These are phyloP conservation scores for Papilio glaucus DNA, from an alignment of 1,140 invertebrate genomes.

Conservation along the genomic window DNA sequence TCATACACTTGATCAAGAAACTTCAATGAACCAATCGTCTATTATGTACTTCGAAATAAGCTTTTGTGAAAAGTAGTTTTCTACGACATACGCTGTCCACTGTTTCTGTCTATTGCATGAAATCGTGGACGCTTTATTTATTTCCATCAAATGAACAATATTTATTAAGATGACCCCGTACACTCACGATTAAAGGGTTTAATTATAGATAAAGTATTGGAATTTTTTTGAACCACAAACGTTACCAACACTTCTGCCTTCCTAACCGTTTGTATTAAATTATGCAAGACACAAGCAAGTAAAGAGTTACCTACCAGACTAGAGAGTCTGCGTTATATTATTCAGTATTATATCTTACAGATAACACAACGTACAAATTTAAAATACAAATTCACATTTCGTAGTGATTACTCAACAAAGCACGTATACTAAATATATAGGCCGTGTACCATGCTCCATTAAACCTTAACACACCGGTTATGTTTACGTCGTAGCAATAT, in stretches of 20 bases:
- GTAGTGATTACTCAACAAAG: neutral
- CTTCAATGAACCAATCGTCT: neutral
- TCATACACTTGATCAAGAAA: neutral
- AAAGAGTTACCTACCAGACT: too few species aligned
- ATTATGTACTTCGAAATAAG: neutral
- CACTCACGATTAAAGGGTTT: neutral
- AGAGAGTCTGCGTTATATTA: neutral
- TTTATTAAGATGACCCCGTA: too few species aligned
- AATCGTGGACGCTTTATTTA: neutral
- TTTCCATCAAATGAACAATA: neutral
- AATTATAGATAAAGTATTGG: neutral
- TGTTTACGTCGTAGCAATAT: slow-evolving; percentile 41
- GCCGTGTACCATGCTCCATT: slow-evolving; percentile 30
- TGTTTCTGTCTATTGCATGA: neutral
- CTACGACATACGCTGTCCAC: neutral
- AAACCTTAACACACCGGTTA: slow-evolving; percentile 37
- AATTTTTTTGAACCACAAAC: neutral
- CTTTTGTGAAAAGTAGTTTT: neutral
- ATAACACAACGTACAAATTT: neutral
- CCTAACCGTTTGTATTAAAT: neutral
- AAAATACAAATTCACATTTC: slow-evolving; percentile 1
- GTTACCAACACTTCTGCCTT: neutral
- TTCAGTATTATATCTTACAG: neutral
- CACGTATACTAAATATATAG: slow-evolving; percentile 32
- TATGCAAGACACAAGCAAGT: neutral